A percentile compares a stretch with the other conserved stretches of the same genome.
Evolutionary conservation across 1,140 invertebrate genomes (phyloP).

Genomic region (Pogonus chalceus): DNA sequence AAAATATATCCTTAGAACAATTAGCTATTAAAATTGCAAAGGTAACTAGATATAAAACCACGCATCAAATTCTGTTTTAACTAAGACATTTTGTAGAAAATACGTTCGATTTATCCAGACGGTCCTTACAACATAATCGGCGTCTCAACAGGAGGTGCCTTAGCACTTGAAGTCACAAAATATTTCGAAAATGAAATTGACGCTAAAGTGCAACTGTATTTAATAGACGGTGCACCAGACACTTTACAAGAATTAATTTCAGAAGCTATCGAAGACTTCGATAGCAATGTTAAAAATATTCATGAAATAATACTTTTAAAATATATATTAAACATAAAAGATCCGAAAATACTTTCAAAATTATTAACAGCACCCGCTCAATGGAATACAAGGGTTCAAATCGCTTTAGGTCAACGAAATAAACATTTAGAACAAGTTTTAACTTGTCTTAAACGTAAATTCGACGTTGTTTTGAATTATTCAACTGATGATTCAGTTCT

Average conservation of each 20-base stretch:
- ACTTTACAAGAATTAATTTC: slow-evolving; percentile 19
- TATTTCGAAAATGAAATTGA: slow-evolving; percentile 24
- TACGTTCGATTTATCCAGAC: slow-evolving; percentile 24
- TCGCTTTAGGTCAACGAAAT: no score
- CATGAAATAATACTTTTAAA: neutral
- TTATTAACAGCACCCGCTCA: neutral
- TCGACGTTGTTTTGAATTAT: neutral
- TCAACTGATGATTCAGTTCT: neutral
- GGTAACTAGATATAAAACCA: no score
- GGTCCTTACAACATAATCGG: slow-evolving; percentile 32
- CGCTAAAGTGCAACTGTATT: slow-evolving; percentile 26
- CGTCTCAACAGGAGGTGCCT: slow-evolving; percentile 30
- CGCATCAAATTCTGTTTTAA: no score
- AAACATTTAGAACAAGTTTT: no score
- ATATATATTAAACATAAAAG: neutral
- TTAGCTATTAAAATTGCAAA: no score
- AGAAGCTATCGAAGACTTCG: no score
- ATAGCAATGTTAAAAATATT: neutral
- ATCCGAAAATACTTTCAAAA: neutral
- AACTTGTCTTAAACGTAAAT: neutral
- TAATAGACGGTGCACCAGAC: slow-evolving; percentile 31
- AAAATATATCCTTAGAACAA: no score
- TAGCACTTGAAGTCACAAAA: slow-evolving; percentile 31
- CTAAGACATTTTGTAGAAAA: slow-evolving; percentile 24
- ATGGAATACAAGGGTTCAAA: neutral